These are phyloP conservation scores for Petromus typicus DNA, from an alignment of 2,113 vertebrate species.

Conservation along the genomic window DNA sequence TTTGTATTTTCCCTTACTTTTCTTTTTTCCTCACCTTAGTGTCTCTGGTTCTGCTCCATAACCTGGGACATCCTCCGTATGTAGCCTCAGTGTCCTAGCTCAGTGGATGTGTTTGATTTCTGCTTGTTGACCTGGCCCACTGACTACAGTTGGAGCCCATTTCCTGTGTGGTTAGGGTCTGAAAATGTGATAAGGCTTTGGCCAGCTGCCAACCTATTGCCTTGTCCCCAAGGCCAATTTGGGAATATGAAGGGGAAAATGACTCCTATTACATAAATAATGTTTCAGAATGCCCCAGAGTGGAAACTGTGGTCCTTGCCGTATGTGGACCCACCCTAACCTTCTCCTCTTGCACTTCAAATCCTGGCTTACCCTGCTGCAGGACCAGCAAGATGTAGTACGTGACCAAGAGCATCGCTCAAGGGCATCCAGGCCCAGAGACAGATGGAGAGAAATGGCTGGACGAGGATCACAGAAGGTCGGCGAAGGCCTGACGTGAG, in stretches of 20 bases:
- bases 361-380: not conserved
- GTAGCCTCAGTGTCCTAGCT: not conserved
- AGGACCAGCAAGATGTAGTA: not conserved
- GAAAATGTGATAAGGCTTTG: conserved; percentile 44
- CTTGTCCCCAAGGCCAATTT: conserved; percentile 14
- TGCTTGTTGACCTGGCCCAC: not conserved
- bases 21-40: not conserved
- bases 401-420: not conserved
- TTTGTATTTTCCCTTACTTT: not conserved
- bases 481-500: not conserved
- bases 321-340: no score
- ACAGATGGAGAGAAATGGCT: not conserved
- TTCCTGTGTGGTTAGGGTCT: conserved; percentile 53
- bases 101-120: not conserved
- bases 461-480: not conserved
- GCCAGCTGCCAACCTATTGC: not conserved
- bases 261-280: not conserved
- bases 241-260: conserved; percentile 10
- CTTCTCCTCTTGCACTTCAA: not conserved
- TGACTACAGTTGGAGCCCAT: not conserved
- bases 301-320: not conserved
- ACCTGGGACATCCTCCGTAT: not conserved
- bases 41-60: not conserved
- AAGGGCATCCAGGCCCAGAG: not conserved
- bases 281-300: not conserved